Evolutionary conservation across 2,797 vertebrate species (phyloP), one percentile per base, ranked within the genome.

Genomic region (Ceyx erithaca): DNA sequence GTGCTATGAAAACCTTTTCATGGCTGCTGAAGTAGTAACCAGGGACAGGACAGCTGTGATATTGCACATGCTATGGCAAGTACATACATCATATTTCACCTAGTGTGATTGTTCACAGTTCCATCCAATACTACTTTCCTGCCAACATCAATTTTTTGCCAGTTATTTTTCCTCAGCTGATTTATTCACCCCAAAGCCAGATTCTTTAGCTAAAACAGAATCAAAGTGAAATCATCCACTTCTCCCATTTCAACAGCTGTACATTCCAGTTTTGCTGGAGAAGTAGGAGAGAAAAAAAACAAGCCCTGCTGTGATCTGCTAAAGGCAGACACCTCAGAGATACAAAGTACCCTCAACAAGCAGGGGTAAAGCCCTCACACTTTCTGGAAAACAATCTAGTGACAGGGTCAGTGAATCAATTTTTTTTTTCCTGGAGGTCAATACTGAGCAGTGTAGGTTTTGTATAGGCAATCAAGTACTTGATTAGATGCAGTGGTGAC

Each of bases 351-450:
- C 75, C 91, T 66, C 79, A 87, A 62, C 26, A 80, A 83, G 79
- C 82, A 48, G 33, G 62, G 25, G 8, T 89, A 89, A 93, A 70
- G 84, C 64, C 51, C 75, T 91, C 77, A 66, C 9, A 62, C 61
- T 82, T 93, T 86, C 80, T 80, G 71, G 78, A 90, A 94, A 96
- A 80, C 85, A 88, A 94, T 94, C 90, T 68, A 94, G 80, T 90
- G 71, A 82, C 80, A 89, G 91, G 91, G 91, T 92, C 87, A 96
- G 73, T 35, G 75, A 94, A 93, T 93, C 87, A 91, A 94, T 93
- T 88, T 92, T 86, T 92, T 14, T 54, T 67, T 85, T 90, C 2
- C 2, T 49, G 41, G 63, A 81, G 85, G 92, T 91, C 96, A 96
- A 94, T 92, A 92, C 59, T 5, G 55, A 91, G 85, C 87, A 85